Evolutionary conservation across 2,797 vertebrate genomes (phyloP).

Genomic region (Danio jaintianensis): DNA sequence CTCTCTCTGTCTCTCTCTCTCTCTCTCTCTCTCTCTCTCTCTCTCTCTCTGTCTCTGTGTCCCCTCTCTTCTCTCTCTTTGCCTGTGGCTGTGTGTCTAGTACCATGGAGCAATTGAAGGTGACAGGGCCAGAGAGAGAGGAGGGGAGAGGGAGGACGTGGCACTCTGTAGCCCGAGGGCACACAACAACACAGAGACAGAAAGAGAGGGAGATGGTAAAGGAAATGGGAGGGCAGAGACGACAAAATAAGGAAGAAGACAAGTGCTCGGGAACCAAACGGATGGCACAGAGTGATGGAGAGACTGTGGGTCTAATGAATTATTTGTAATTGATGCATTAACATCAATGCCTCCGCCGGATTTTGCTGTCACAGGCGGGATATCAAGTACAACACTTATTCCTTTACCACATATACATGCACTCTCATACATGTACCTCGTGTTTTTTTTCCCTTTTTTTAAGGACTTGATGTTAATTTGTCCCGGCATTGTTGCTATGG

Average conservation of each 20-base stretch:
- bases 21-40: constrained; percentile 32
- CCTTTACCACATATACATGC: constrained; percentile 29
- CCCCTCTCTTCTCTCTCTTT: constrained; percentile 56
- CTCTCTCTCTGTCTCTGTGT: constrained; percentile 16
- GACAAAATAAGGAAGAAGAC: constrained; percentile 52
- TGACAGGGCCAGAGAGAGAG: constrained; percentile 64
- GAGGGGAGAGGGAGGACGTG: constrained; percentile 54
- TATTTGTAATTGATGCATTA: constrained; percentile 57
- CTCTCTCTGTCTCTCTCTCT: constrained; percentile 5
- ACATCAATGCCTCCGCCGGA: constrained; percentile 10
- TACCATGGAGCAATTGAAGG: constrained; percentile 66
- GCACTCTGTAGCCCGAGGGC: constrained; percentile 64
- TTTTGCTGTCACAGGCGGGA: background rate
- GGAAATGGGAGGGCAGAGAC: constrained; percentile 21
- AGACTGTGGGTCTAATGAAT: constrained; percentile 57
- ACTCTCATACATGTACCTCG: constrained; percentile 40
- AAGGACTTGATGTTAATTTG: constrained; percentile 66
- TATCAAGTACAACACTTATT: constrained; percentile 25
- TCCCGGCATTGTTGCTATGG: constrained; percentile 68
- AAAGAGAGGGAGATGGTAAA: constrained; percentile 48
- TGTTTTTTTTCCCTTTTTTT: constrained; percentile 55
- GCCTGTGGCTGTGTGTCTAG: constrained; percentile 65
- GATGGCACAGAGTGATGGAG: constrained; percentile 49
- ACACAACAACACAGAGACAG: constrained; percentile 60
- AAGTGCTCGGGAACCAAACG: constrained; percentile 33